Evolutionary conservation across 2,113 vertebrate species (phyloP), one percentile per base, ranked within the genome.

Genomic region (Misgurnus anguillicaudatus): DNA sequence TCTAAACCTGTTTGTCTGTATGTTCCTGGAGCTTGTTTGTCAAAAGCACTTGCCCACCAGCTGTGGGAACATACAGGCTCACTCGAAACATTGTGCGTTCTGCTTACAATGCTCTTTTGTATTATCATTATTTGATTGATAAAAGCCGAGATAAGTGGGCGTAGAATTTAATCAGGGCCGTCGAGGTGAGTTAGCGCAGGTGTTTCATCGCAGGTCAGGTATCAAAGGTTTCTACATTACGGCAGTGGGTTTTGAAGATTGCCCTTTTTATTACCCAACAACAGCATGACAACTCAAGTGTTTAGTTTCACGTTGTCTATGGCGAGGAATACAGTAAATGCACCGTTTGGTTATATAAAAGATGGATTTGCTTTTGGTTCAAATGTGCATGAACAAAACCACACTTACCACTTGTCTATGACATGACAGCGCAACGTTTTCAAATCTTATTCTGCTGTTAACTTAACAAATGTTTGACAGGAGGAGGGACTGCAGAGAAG

Each of bases 1-100:
- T 24, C 13, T 42, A 53, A 67, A 68, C 62, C 70, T 60, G 60
- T 72, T 65, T 39, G 24, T 64, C 73, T 75, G 7, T 75, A 63
- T 62, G 21, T 53, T 75, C 31, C 60, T 4, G 6, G 31, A n/a
- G 45, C 31, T 64, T 51, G 31, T 74, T 75, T 75, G 21, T 64
- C 17, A 9, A n/a, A 64, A 14, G 6, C 45, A n/a, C 14, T 57
- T 57, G 6, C 53, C 53, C 53, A 57, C 53, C 53, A n/a, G 53
- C 53, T 57, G 6, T 57, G 53, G 53, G 53, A 57, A 57, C 53
- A n/a, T 19, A 57, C 53, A 57, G n/a, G 8, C 1, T n/a, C n/a
- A 17, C 8, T 57, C 2, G 17, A n/a, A 57, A 57, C 53, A 19
- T 57, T 57, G 53, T 19, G 53, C 47, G 11, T 13, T 51, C 47